Evolutionary conservation across 2,797 vertebrate genomes (phyloP), one percentile per base, ranked within the genome.

Genomic region (Heteromormyrus szaboi): DNA sequence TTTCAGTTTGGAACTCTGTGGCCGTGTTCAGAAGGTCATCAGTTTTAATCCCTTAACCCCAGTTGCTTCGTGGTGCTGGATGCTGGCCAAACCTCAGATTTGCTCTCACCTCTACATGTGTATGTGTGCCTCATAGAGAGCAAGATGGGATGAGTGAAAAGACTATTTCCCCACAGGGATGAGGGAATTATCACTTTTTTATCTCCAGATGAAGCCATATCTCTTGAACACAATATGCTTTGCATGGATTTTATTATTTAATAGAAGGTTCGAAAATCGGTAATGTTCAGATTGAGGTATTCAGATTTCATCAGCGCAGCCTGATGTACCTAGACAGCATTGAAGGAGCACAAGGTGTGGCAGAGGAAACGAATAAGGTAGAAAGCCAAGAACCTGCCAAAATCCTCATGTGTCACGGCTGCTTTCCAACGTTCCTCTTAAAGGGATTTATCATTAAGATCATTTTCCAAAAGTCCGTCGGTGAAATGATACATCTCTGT

Each of bases 351-450:
- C 37, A 79, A 46, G 37, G 76, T 44, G 19, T 79, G 19, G 41
- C 4, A 11, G 68, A 33, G 29, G 41, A 17, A 84, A 50, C 46
- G 11, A 84, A 50, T 51, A 46, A 51, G n/a, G 9, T 3, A n/a
- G 19, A 48, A 84, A 19, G 68, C 94, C 92, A 94, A 94, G 93
- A 88, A 83, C 2, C 94, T 92, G 95, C 95, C 95, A 96, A 94
- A 94, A 95, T 92, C 93, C 95, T 94, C 93, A 95, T 95, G 93
- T 95, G 91, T 92, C 87, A 90, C 59, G 17, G 41, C 86, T 46
- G 92, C 91, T 93, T 96, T 96, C 96, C 96, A 97, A 94, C 92
- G 96, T 93, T 92, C 89, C 90, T 93, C 93, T 95, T 95, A 93
- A 89, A 90, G 93, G 92, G 90, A 91, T 91, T 92, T 94, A 91